Conservation (phyloP, 2,113 vertebrate species). For the Numida meleagris region DNA sequence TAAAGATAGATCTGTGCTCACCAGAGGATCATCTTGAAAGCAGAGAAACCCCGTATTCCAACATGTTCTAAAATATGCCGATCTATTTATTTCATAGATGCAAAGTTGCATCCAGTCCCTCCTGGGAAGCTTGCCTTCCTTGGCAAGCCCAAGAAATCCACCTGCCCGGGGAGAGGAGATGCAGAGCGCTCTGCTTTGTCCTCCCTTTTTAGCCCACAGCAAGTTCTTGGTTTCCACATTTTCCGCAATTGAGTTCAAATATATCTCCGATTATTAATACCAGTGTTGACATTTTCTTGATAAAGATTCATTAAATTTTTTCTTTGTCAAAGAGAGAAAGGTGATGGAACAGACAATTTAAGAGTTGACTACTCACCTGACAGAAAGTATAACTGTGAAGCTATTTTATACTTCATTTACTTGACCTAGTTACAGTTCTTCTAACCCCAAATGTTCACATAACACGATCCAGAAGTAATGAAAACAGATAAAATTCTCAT, state of each 20-base stretch:
- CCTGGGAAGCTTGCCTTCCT: neutral
- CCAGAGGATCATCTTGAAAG: neutral
- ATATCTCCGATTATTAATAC: neutral
- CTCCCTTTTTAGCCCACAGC: neutral
- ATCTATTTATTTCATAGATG: neutral
- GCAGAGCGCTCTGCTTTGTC: neutral
- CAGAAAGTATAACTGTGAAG: slow-evolving; percentile 36
- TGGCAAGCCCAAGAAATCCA: neutral
- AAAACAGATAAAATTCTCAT: neutral
- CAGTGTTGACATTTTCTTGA: neutral
- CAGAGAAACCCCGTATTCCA: neutral
- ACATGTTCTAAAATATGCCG: no score
- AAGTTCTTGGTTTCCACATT: neutral
- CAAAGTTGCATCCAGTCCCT: neutral
- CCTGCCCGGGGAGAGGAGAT: neutral
- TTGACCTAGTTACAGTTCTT: neutral
- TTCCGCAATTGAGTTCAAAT: neutral
- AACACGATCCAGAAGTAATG: neutral
- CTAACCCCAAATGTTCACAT: neutral
- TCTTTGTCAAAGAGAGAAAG: slow-evolving; percentile 16
- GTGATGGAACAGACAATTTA: slow-evolving; percentile 37
- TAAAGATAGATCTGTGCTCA: neutral
- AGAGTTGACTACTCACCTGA: slow-evolving; percentile 43
- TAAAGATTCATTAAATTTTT: slow-evolving; percentile 21
- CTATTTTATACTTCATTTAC: slow-evolving; percentile 62